These are phyloP conservation scores for Peromyscus aztecus DNA, from an alignment of 2,797 vertebrate species.

Conservation along the genomic window DNA sequence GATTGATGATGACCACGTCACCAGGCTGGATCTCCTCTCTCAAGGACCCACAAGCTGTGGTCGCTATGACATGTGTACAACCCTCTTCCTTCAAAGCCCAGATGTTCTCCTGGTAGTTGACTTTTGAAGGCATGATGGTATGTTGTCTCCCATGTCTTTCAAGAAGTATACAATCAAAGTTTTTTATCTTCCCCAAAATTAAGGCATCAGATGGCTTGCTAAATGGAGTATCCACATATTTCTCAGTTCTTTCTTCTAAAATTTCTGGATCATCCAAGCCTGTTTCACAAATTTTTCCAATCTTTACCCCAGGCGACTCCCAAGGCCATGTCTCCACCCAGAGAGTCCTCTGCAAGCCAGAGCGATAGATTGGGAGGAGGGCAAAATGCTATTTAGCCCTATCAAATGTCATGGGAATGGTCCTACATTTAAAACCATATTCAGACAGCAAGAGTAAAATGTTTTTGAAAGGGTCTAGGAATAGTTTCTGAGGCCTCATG, in stretches of 20 bases:
- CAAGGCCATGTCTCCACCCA: no score
- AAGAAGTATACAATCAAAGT: constrained; percentile 97
- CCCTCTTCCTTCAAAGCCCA: constrained; percentile 97
- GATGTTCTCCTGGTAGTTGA: constrained; percentile 98
- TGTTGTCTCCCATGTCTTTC: constrained; percentile 97
- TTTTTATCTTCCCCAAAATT: constrained; percentile 97
- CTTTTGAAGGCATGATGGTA: constrained; percentile 94
- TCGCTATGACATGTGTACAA: constrained; percentile 95
- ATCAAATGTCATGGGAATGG: constrained; percentile 13
- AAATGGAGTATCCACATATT: no score
- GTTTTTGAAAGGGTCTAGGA: neutral
- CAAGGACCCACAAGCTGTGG: constrained; percentile 97
- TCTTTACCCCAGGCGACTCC: no score
- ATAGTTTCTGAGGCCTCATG: neutral
- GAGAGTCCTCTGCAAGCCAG: no score
- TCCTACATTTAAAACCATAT: neutral
- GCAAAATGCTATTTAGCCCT: neutral
- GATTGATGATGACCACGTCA: constrained; percentile 96
- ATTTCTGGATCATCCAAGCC: no score
- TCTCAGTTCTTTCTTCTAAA: no score
- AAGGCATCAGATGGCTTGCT: constrained; percentile 96
- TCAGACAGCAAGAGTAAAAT: neutral
- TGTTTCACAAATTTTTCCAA: no score
- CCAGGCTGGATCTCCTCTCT: constrained; percentile 97
- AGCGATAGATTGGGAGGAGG: no score